A percentile compares a stretch with the other conserved stretches of the same genome.
These are phyloP conservation scores for Eurois occulta DNA, from an alignment of 2,888 invertebrate species.

Conservation along the genomic window DNA sequence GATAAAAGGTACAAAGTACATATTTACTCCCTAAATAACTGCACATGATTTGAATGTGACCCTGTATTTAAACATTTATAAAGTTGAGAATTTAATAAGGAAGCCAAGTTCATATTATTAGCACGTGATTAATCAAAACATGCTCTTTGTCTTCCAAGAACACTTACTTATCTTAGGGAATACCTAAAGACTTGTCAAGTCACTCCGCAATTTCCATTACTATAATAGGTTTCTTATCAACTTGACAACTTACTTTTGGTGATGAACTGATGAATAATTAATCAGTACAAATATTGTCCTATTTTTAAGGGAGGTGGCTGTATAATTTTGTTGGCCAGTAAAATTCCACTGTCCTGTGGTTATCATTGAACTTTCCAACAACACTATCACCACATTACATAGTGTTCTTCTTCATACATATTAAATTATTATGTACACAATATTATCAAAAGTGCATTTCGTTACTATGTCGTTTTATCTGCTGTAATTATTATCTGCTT, in stretches of 20 bases:
- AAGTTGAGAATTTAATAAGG: neutral
- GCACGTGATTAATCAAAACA: slow-evolving; percentile 21
- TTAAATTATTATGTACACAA: slow-evolving; percentile 27
- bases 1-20: neutral
- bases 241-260: slow-evolving; percentile 10
- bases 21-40: neutral
- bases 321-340: slow-evolving; percentile 17
- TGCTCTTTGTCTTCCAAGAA: slow-evolving; percentile 33
- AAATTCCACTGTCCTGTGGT: slow-evolving; percentile 14
- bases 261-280: slow-evolving; percentile 5
- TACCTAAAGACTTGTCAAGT: slow-evolving; percentile 20
- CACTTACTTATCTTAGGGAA: slow-evolving; percentile 29
- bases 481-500: slow-evolving; percentile 23
- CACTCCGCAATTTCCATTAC: slow-evolving; percentile 25
- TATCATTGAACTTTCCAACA: slow-evolving; percentile 46
- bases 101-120: slow-evolving; percentile 24
- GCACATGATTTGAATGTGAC: neutral
- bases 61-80: neutral
- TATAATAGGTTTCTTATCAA: slow-evolving; percentile 37
- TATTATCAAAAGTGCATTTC: slow-evolving; percentile 28
- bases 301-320: neutral
- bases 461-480: slow-evolving; percentile 41
- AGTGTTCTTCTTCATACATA: neutral
- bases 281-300: neutral
- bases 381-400: slow-evolving; percentile 24